These are phyloP conservation scores for Siphlonurus alternatus DNA, from an alignment of 2,888 invertebrate species.

Conservation along the genomic window DNA sequence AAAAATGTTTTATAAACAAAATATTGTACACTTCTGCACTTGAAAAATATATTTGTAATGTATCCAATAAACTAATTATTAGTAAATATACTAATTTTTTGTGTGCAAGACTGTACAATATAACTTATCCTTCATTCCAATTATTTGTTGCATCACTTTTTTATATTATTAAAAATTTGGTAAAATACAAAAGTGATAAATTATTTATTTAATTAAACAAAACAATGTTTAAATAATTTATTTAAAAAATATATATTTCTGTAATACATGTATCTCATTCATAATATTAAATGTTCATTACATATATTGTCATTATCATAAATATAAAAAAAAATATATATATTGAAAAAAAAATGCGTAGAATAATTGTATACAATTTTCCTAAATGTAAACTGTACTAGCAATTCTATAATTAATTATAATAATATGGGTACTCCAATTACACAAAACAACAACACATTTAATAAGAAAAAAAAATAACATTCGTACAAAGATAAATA, in stretches of 20 bases:
- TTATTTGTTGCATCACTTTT: not conserved
- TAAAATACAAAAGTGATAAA: not conserved
- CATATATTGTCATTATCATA: not conserved
- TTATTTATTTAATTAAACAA: not conserved
- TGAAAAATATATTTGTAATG: no score
- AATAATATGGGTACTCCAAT: not conserved
- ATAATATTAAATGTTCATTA: not conserved
- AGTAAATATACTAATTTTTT: not conserved
- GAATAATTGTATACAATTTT: no score
- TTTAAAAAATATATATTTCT: not conserved
- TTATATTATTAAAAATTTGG: not conserved
- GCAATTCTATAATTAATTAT: no score
- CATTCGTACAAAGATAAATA: not conserved
- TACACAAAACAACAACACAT: not conserved
- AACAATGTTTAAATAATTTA: not conserved
- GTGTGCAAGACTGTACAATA: not conserved
- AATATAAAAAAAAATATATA: not conserved
- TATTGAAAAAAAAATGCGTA: no score
- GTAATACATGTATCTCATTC: not conserved
- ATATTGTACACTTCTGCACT: not conserved
- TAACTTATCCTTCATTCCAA: not conserved
- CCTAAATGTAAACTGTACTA: no score
- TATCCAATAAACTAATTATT: no score
- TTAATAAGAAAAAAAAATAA: not conserved
- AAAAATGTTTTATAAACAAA: not conserved